These are phyloP conservation scores for Chymomyza amoena DNA, from an alignment of 2,888 invertebrate species.

Conservation along the genomic window DNA sequence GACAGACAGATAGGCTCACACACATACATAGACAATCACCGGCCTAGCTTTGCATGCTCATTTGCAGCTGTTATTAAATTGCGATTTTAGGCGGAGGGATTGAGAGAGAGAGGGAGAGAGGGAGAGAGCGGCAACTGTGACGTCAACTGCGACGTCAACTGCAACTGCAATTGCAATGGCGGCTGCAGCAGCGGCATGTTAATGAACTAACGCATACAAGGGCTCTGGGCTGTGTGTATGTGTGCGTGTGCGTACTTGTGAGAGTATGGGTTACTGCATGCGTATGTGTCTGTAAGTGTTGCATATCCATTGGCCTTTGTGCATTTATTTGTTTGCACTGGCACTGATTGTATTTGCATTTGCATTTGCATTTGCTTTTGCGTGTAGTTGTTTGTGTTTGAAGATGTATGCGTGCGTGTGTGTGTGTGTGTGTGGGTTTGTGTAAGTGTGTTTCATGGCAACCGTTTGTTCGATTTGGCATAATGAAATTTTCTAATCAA, in stretches of 20 bases:
- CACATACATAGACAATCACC: conserved; percentile 10
- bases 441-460: conserved; percentile 29
- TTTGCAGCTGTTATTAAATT: conserved; percentile 71
- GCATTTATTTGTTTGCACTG: conserved; percentile 68
- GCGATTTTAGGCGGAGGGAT: conserved; percentile 53
- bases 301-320: conserved; percentile 46
- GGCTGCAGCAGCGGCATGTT: conserved; percentile 39
- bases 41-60: conserved; percentile 51
- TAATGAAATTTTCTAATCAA: conserved; percentile 75
- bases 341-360: conserved; percentile 68
- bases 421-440: conserved; percentile 4
- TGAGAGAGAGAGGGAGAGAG: background rate
- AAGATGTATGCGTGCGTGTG: conserved; percentile 5
- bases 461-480: conserved; percentile 52
- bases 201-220: conserved; percentile 55
- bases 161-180: background rate
- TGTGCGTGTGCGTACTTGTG: too few species aligned
- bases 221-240: background rate
- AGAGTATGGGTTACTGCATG: background rate
- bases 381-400: background rate
- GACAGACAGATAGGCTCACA: conserved; percentile 19
- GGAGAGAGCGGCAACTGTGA: background rate
- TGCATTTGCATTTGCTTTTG: background rate
- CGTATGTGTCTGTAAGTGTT: background rate
- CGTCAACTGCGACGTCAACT: background rate